Evolutionary conservation across 2,113 vertebrate species (phyloP).

Genomic region (Actenoides hombroni): DNA sequence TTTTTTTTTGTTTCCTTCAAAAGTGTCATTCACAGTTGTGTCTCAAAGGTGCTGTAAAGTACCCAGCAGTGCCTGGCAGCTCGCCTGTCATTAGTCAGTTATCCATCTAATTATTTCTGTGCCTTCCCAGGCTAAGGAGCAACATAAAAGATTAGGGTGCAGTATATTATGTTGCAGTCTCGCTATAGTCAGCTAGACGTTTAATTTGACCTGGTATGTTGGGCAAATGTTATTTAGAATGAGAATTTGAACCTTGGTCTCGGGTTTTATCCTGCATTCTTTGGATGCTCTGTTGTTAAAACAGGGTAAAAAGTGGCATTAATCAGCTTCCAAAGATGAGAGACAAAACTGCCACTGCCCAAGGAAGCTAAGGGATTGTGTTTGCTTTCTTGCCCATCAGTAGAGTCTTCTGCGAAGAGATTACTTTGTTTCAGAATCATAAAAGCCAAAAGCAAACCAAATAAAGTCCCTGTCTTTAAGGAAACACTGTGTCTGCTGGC

Average conservation of each 20-base stretch:
- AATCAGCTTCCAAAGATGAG: neutral
- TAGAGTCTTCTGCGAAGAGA: neutral
- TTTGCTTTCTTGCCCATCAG: neutral
- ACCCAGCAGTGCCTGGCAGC: neutral
- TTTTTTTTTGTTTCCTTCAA: neutral
- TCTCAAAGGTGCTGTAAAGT: neutral
- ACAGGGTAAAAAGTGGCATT: neutral
- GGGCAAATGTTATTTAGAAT: neutral
- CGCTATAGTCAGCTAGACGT: constrained; percentile 65
- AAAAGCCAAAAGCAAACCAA: neutral
- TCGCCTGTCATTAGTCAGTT: neutral
- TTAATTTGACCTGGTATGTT: constrained; percentile 56
- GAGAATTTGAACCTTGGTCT: neutral
- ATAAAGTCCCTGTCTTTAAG: neutral
- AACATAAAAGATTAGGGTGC: neutral
- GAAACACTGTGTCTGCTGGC: neutral
- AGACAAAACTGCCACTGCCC: neutral
- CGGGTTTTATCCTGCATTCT: neutral
- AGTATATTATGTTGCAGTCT: neutral
- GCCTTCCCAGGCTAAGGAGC: neutral
- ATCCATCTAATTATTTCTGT: constrained; percentile 21
- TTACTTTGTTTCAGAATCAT: neutral
- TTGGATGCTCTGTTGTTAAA: neutral
- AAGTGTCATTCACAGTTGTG: neutral
- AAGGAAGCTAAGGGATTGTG: neutral